Evolutionary conservation across 2,797 vertebrate genomes (phyloP), one percentile per base, ranked within the genome.

Genomic region (Scarus forsteni): DNA sequence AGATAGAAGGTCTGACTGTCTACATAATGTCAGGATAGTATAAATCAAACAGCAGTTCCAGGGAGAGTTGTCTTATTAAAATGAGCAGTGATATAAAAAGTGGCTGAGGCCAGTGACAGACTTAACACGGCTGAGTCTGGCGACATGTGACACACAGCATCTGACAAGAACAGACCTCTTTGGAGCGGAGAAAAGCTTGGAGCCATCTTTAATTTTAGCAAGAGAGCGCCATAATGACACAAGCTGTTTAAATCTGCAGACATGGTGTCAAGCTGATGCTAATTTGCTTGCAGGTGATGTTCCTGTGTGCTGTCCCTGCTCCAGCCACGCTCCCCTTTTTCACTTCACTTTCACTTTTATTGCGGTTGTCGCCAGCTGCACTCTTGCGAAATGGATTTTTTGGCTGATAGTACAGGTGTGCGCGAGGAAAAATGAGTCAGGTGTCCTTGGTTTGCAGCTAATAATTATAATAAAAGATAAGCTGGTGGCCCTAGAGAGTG

Each of bases 221-320:
- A 66, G 60, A 60, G 77, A 63, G 62, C 19, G 52, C 69, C 61
- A 14, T 87, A 81, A 88, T 76, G 87, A 79, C 87, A 86, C 81
- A 83, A 85, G 84, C 85, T 86, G 84, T 89, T 90, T 68, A 65
- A 86, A 73, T 88, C 68, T 86, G 83, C 39, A 12, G 84, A 86
- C 85, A 85, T 11, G 73, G 70, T 86, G 85, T 91, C 87, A 85
- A 66, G 79, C 85, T 54, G 81, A 81, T 72, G 88, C 79, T 86
- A 68, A 91, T 92, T 91, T 86, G 86, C 81, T 88, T 85, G 80
- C 85, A 88, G 87, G 85, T 89, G 80, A 84, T 78, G 85, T 81
- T 81, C 70, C 3, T 63, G 60, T 84, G 59, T 58, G 61, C 85
- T 75, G 75, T 89, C 63, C 79, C 77, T 15, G 60, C 70, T 80